Conservation (phyloP, 2,888 invertebrate species). For the Spodoptera picta region DNA sequence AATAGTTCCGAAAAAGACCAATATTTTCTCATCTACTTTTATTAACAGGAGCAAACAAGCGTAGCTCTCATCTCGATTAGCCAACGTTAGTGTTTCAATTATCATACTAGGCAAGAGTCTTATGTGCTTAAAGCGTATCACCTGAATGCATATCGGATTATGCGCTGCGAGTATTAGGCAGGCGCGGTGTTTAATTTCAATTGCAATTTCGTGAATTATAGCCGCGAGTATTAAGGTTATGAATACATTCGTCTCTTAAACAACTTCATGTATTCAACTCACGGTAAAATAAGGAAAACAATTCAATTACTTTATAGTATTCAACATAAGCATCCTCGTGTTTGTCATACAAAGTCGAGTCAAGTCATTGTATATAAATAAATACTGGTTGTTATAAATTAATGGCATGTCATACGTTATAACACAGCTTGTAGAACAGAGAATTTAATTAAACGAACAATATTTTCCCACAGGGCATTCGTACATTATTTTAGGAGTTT, state of each 20-base stretch:
- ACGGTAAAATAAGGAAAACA: background rate
- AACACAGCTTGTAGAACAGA: background rate
- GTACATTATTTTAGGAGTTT: slow-evolving; percentile 7
- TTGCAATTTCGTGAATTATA: slow-evolving; percentile 17
- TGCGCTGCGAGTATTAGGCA: slow-evolving; percentile 11
- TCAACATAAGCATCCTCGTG: background rate
- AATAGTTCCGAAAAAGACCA: background rate
- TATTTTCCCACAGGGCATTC: slow-evolving; percentile 19
- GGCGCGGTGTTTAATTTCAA: slow-evolving; percentile 23
- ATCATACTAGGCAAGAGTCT: slow-evolving; percentile 25
- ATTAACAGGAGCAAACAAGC: background rate
- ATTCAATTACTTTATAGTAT: slow-evolving; percentile 2
- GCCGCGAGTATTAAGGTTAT: background rate
- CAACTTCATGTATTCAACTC: too few species aligned
- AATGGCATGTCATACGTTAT: background rate
- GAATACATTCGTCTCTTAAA: slow-evolving; percentile 2
- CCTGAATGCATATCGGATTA: slow-evolving; percentile 32
- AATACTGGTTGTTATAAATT: background rate
- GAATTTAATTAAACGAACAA: slow-evolving; percentile 4
- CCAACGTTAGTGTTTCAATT: slow-evolving; percentile 46
- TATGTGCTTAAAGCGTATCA: slow-evolving; percentile 34
- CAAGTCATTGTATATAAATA: background rate
- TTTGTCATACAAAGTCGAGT: slow-evolving; percentile 6
- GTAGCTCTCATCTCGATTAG: slow-evolving; percentile 16
- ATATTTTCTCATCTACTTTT: background rate